Percentiles rank a stretch among this genome's conserved stretches.
These are phyloP conservation scores for Odocoileus virginianus DNA, from an alignment of 2,113 vertebrate genomes.

Conservation along the genomic window DNA sequence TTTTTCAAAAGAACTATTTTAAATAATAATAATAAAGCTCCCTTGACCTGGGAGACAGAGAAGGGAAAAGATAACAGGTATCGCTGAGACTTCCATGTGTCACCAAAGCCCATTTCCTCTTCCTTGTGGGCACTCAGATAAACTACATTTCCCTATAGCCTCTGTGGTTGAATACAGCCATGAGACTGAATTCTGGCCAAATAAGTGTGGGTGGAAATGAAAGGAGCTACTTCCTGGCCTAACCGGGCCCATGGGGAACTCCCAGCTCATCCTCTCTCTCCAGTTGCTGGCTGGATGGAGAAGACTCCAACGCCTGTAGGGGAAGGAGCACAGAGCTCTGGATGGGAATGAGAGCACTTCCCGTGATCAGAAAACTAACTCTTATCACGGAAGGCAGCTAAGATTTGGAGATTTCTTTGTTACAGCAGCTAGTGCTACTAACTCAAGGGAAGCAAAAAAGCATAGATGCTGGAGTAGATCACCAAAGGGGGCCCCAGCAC, in stretches of 20 bases:
- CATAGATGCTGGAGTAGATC: no score
- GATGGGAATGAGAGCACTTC: rapidly evolving
- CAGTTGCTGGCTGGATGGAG: not conserved
- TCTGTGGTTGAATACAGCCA: not conserved
- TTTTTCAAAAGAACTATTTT: not conserved
- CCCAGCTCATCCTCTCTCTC: not conserved
- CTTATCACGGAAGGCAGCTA: not conserved
- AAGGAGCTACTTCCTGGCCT: not conserved
- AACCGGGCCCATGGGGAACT: not conserved
- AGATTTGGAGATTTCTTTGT: not conserved
- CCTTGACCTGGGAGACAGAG: not conserved
- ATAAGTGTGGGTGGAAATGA: not conserved
- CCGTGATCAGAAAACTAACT: not conserved
- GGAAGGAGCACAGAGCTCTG: not conserved
- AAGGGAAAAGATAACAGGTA: not conserved
- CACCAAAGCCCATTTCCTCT: not conserved
- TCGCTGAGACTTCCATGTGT: not conserved
- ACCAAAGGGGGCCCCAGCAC: rapidly evolving
- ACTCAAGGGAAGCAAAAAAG: not conserved
- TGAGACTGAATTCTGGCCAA: not conserved
- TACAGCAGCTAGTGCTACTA: not conserved
- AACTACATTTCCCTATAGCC: not conserved
- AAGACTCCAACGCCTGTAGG: not conserved
- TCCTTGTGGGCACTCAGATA: not conserved
- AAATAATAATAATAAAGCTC: not conserved